Evolutionary conservation across 2,888 invertebrate genomes (phyloP).

Genomic region (Thymelicus sylvestris): DNA sequence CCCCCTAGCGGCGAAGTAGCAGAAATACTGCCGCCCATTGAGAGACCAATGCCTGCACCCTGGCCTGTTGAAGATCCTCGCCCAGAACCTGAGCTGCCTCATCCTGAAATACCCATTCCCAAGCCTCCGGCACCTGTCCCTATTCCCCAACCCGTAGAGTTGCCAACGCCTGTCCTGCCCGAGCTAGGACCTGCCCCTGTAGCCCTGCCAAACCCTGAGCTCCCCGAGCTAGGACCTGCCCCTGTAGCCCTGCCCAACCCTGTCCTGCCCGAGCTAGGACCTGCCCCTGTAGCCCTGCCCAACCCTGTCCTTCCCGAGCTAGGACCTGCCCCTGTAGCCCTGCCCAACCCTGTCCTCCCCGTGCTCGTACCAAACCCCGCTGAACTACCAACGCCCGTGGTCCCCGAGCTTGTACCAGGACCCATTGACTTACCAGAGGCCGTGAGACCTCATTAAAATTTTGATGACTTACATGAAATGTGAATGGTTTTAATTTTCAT

Average conservation of each 20-base stretch:
- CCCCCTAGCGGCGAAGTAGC: conserved; percentile 42
- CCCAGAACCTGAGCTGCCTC: conserved; percentile 28
- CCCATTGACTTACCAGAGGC: too few relatives aligned
- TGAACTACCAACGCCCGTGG: background rate
- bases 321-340: conserved; percentile 29
- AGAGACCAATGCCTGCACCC: conserved; percentile 27
- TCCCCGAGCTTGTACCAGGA: background rate
- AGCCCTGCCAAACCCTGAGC: conserved; percentile 34
- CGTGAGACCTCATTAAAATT: too few relatives aligned
- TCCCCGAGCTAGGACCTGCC: conserved; percentile 37
- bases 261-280: conserved; percentile 35
- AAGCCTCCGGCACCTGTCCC: conserved; percentile 37
- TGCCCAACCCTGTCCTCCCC: conserved; percentile 40
- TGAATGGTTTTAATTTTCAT: too few relatives aligned
- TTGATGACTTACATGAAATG: too few relatives aligned
- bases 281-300: conserved; percentile 35
- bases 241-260: conserved; percentile 38
- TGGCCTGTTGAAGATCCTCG: conserved; percentile 29
- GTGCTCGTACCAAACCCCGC: conserved; percentile 9
- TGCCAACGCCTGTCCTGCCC: conserved; percentile 38
- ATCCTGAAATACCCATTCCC: conserved; percentile 6
- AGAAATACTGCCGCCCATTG: background rate
- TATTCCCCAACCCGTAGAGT: conserved; percentile 34
- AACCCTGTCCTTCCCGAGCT: conserved; percentile 38
- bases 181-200: conserved; percentile 34